Evolutionary conservation across 30 jellyfish, hydroid and myxozoan genomes (phyloP), one percentile per base, ranked within the genome.

Genomic region (Rhopilema esculentum): DNA sequence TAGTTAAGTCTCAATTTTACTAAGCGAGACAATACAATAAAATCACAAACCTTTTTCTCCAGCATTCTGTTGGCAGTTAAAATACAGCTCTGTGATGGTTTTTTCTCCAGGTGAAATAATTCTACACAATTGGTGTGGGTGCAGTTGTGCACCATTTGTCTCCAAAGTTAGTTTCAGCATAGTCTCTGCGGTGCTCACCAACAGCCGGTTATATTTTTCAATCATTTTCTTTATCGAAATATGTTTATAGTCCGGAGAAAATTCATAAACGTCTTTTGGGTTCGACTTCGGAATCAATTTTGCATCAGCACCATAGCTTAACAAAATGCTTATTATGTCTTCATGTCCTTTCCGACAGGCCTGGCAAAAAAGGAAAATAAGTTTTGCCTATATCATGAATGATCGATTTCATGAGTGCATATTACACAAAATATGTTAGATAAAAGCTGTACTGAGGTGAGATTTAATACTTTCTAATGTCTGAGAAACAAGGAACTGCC

Each of bases 231-330:
- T 77, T 48, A 87, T 76, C 21, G 40, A 57, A 40, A 48, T 29
- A 33, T 72, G 25, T 1, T 77, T 63, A 65, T 23, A 69, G 70
- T 87, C 90, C 16, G 90, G 90, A 16, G 96, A 72, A 30, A 32
- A 87, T n/a, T 77, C 90, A 63, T 28, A 71, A 18, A 79, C 90
- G 24, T 80, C 83, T 69, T 69, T 77, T 8, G 86, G 82, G 23
- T 27, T 67, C 18, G 94, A 64, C 49, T 65, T 79, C 18, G 91
- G 94, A 4, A 88, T 83, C 57, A 94, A 84, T 30, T 85, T 68
- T 4, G 84, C 94, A 84, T 93, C 98, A 67, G 97, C 98, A 6
- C 98, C 98, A 66, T 86, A 67, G 28, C 79, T 78, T 63, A 93
- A 79, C 2, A 93, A 64, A 27, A 93, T 33, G 51, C 83, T 91